A percentile compares a stretch with the other conserved stretches of the same genome.
Conservation (phyloP, 2,797 vertebrate genomes). For the Simalia tracyae region DNA sequence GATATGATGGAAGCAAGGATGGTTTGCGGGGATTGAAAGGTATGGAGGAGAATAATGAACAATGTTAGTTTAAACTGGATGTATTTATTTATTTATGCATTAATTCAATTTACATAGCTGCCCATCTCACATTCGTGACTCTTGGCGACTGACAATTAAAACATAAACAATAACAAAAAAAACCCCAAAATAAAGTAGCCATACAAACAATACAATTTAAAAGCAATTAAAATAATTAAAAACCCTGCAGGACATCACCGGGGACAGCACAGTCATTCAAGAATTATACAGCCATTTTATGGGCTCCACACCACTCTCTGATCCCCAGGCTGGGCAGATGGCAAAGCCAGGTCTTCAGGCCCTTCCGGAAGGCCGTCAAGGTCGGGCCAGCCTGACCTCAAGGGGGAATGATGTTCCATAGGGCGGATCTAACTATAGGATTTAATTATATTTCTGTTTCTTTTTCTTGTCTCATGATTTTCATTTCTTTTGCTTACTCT, state of each 20-base stretch:
- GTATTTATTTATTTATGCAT: neutral
- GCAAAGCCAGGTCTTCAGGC: neutral
- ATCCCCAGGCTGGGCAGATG: neutral
- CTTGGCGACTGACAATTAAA: neutral
- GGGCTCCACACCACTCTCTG: neutral
- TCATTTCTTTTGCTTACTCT: neutral
- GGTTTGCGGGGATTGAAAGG: neutral
- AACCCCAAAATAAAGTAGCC: neutral
- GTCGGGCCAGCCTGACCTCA: neutral
- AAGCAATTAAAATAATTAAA: neutral
- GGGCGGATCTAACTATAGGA: neutral
- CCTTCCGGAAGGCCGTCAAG: neutral
- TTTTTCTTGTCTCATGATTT: neutral
- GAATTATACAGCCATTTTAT: neutral
- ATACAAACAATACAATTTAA: neutral
- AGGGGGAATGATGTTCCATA: neutral
- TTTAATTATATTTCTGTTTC: neutral
- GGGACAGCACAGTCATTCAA: neutral
- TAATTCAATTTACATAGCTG: neutral
- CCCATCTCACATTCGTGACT: neutral
- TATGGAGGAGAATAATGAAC: neutral
- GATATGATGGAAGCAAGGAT: neutral
- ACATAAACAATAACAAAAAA: neutral
- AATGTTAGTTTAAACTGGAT: neutral
- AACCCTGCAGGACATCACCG: neutral